phyloP scores from a whole-genome alignment of 2,888 invertebrate genomes.

The Amphipyra tragopoginis region DNA sequence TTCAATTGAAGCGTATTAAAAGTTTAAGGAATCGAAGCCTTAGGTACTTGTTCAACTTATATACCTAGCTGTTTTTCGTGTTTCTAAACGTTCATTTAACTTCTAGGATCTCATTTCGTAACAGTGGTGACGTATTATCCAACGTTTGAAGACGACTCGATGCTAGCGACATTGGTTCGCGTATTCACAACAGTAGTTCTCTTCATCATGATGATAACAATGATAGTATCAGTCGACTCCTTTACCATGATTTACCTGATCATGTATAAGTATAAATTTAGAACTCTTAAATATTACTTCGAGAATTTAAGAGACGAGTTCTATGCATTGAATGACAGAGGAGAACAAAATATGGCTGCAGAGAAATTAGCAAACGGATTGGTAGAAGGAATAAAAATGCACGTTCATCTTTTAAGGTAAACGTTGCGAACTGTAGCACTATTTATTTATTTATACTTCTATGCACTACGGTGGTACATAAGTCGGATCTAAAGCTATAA shows the following conservation, averaged over 20 bases:
- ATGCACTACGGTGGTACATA: too few species aligned
- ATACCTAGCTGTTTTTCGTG: too few species aligned
- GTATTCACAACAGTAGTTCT: conserved; percentile 71
- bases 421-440: neutral
- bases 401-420: conserved; percentile 76
- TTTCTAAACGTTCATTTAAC: conserved; percentile 1
- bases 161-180: conserved; percentile 66
- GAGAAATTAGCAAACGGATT: conserved; percentile 71
- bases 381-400: conserved; percentile 81
- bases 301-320: conserved; percentile 72
- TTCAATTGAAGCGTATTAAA: too few species aligned
- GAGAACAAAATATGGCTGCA: conserved; percentile 63
- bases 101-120: conserved; percentile 80
- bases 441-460: too few species aligned
- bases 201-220: conserved; percentile 72
- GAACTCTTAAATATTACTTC: conserved; percentile 79
- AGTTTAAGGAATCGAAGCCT: too few species aligned
- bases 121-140: conserved; percentile 83
- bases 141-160: conserved; percentile 71
- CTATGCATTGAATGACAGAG: conserved; percentile 60
- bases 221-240: conserved; percentile 79
- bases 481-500: too few species aligned
- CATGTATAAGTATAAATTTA: conserved; percentile 83
- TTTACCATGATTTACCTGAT: conserved; percentile 78
- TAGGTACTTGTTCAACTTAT: too few species aligned